Evolutionary conservation across 2,888 invertebrate genomes (phyloP).

Genomic region (Stenchaetothrips biformis): DNA sequence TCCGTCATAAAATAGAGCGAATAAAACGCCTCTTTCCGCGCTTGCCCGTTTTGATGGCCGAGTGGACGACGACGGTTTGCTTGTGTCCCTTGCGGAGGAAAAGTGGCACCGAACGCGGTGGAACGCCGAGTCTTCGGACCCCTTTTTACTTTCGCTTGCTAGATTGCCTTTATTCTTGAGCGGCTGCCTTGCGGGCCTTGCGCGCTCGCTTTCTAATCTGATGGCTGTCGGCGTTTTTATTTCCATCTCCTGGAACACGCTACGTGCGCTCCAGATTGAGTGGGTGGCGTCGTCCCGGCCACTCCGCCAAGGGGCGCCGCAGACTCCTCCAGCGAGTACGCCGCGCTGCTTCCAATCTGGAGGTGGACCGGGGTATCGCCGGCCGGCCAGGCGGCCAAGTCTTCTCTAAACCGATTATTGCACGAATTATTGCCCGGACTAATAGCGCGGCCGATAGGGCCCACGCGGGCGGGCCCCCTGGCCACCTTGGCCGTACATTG

Average conservation of each 20-base stretch:
- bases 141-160: not conserved
- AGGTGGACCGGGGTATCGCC: not conserved
- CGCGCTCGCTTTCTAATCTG: not conserved
- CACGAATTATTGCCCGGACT: slow-evolving; percentile 13
- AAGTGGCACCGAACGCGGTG: not conserved
- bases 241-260: not conserved
- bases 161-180: not conserved
- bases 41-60: not conserved
- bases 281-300: too few species aligned
- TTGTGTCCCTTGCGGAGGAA: too few species aligned
- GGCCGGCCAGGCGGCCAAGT: not conserved
- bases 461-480: not conserved
- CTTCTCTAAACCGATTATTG: slow-evolving; percentile 20
- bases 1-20: not conserved
- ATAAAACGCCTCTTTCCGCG: slow-evolving; percentile 9
- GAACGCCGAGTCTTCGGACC: not conserved
- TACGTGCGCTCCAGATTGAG: too few species aligned
- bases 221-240: not conserved
- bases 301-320: too few species aligned
- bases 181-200: not conserved
- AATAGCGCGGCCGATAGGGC: not conserved
- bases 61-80: not conserved
- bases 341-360: not conserved
- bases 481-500: too few species aligned
- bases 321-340: too few species aligned